A percentile compares a stretch with the other conserved stretches of the same genome.
Conservation (phyloP, 1,140 invertebrate genomes). For the Musca domestica region DNA sequence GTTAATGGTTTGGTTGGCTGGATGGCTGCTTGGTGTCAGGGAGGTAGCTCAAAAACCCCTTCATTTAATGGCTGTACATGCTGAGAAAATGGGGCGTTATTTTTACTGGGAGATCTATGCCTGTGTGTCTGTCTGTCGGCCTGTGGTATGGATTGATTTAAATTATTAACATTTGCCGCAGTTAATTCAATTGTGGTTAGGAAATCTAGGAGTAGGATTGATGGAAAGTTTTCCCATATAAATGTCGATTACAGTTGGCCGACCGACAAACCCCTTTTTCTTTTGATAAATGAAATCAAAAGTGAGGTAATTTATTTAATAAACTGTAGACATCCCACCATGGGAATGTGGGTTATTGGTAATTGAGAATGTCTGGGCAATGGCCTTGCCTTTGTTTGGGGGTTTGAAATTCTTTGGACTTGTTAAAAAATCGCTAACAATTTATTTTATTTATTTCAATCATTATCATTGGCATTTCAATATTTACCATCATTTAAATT, state of each 20-base stretch:
- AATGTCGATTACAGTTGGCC: not conserved
- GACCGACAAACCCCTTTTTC: not conserved
- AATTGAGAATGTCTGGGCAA: too few relatives aligned
- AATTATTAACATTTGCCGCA: not conserved
- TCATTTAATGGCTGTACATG: too few relatives aligned
- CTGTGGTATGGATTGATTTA: constrained; percentile 2
- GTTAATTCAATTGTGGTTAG: constrained; percentile 9
- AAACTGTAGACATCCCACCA: too few relatives aligned
- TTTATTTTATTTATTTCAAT: not conserved
- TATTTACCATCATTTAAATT: not conserved
- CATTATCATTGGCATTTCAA: not conserved
- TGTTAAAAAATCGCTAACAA: not conserved
- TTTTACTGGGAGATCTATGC: too few relatives aligned
- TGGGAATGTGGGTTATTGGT: too few relatives aligned
- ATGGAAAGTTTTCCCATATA: not conserved
- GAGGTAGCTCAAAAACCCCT: too few relatives aligned
- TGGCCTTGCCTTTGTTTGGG: not conserved
- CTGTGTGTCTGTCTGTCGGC: not conserved
- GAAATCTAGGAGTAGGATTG: not conserved
- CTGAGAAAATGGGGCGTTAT: too few relatives aligned
- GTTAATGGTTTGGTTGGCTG: too few relatives aligned
- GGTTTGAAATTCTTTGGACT: not conserved
- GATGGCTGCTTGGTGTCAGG: too few relatives aligned
- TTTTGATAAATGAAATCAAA: constrained; percentile 13
- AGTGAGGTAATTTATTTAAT: constrained; percentile 8